Conservation (phyloP, 1,140 invertebrate genomes). For the Drosophila sturtevanti region DNA sequence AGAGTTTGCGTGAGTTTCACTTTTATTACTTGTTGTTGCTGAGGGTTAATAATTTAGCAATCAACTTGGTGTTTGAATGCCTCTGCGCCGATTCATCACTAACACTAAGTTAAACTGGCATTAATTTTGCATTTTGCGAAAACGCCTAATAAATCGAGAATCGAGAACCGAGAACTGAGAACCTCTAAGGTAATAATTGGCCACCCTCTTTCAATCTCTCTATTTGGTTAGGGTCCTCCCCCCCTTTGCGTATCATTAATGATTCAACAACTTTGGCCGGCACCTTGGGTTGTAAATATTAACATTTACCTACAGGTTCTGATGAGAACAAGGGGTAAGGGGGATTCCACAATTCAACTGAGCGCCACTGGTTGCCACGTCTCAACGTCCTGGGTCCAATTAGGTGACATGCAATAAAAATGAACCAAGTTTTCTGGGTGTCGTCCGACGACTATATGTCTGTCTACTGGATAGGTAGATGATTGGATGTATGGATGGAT, state of each 20-base stretch:
- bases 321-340: too few relatives aligned
- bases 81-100: slow-evolving; percentile 7
- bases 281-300: slow-evolving; percentile 42
- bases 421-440: slow-evolving; percentile 18
- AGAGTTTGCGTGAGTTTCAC: slow-evolving; percentile 63
- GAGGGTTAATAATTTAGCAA: slow-evolving; percentile 59
- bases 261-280: slow-evolving; percentile 50
- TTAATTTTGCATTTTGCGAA: slow-evolving; percentile 67
- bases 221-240: too few relatives aligned
- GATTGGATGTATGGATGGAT: slow-evolving; percentile 19
- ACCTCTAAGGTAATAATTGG: slow-evolving; percentile 39
- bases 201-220: slow-evolving; percentile 4
- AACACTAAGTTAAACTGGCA: slow-evolving; percentile 55
- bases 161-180: slow-evolving; percentile 6
- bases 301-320: neutral
- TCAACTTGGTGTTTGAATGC: slow-evolving; percentile 25
- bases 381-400: slow-evolving; percentile 46
- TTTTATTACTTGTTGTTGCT: slow-evolving; percentile 37
- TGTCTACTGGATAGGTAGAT: neutral
- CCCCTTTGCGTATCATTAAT: slow-evolving; percentile 42
- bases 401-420: slow-evolving; percentile 68
- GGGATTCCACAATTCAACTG: neutral
- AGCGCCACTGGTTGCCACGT: neutral
- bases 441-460: neutral
- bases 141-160: slow-evolving; percentile 57